phyloP scores from a whole-genome alignment of 2,888 invertebrate species.

The Drosophila quinaria region DNA sequence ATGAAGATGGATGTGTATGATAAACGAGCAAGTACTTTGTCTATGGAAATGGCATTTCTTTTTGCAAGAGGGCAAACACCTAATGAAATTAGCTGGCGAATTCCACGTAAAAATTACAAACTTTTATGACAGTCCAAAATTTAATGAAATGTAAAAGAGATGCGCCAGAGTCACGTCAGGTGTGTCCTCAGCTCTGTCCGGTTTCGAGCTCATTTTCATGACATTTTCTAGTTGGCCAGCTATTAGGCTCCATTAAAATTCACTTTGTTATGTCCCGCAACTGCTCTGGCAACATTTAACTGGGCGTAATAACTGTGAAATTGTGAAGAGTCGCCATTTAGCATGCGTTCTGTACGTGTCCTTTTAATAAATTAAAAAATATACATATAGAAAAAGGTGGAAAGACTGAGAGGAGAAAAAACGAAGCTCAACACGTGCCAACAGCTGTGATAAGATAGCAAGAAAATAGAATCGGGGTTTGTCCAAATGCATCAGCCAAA shows the following conservation, averaged over 20 bases:
- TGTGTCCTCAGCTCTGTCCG: conserved; percentile 7
- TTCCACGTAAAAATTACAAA: conserved; percentile 39
- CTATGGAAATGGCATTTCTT: conserved; percentile 9
- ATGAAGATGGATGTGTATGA: conserved; percentile 53
- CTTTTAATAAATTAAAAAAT: conserved; percentile 71
- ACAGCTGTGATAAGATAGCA: conserved; percentile 33
- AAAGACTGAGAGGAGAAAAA: not conserved
- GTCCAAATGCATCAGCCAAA: conserved; percentile 67
- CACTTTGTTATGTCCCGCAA: conserved; percentile 46
- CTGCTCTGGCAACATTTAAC: conserved; percentile 56
- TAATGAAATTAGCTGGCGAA: conserved; percentile 48
- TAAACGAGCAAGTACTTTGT: conserved; percentile 7
- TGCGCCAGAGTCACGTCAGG: conserved; percentile 47
- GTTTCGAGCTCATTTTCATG: conserved; percentile 22
- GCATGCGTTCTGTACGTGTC: conserved; percentile 56
- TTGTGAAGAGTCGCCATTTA: conserved; percentile 34
- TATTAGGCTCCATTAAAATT: conserved; percentile 66
- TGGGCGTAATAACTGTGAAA: conserved; percentile 67
- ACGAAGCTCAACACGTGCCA: conserved; percentile 50
- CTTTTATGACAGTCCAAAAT: conserved; percentile 57
- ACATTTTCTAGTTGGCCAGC: conserved; percentile 43
- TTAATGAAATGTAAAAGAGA: conserved; percentile 36
- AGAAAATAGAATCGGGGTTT: conserved; percentile 34
- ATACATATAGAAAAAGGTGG: not conserved
- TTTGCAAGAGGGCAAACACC: not conserved